phyloP scores from a whole-genome alignment of 2,113 vertebrate species.

The Mustela nigripes region DNA sequence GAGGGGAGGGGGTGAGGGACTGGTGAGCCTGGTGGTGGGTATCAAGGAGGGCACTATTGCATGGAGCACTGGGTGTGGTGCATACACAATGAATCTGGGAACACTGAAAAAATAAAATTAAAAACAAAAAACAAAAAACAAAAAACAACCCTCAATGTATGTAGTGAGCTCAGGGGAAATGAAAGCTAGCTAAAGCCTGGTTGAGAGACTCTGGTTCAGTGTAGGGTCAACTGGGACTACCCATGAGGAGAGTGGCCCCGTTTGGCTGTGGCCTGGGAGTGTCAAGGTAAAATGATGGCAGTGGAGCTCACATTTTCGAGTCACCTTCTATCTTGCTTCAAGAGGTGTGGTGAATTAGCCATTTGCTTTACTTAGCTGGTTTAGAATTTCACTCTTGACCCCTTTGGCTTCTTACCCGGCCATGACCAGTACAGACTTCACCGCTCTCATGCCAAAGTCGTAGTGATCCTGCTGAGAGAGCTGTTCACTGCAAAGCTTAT shows the following conservation, averaged over 20 bases:
- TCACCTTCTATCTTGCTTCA: neutral
- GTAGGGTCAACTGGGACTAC: neutral
- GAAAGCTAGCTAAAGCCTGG: neutral
- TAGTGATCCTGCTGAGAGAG: slow-evolving; percentile 94
- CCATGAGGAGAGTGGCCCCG: neutral
- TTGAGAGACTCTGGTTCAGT: neutral
- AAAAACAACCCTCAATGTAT: too few relatives aligned
- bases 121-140: too few relatives aligned
- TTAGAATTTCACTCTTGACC: neutral
- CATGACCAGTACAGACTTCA: slow-evolving; percentile 94
- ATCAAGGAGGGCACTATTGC: too few relatives aligned
- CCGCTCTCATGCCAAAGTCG: slow-evolving; percentile 94
- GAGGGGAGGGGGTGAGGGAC: too few relatives aligned
- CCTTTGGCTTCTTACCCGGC: slow-evolving; percentile 88
- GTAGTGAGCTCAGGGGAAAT: neutral
- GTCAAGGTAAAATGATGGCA: neutral
- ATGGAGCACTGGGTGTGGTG: too few relatives aligned
- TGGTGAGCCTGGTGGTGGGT: too few relatives aligned
- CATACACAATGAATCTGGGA: too few relatives aligned
- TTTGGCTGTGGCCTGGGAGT: neutral
- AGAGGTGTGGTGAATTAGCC: neutral
- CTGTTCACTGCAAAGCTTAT: slow-evolving; percentile 93
- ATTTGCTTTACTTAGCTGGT: neutral
- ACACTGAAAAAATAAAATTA: too few relatives aligned
- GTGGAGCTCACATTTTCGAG: neutral